Evolutionary conservation across 2,888 invertebrate species (phyloP), one percentile per base, ranked within the genome.

Genomic region (Ophion obscuratus): DNA sequence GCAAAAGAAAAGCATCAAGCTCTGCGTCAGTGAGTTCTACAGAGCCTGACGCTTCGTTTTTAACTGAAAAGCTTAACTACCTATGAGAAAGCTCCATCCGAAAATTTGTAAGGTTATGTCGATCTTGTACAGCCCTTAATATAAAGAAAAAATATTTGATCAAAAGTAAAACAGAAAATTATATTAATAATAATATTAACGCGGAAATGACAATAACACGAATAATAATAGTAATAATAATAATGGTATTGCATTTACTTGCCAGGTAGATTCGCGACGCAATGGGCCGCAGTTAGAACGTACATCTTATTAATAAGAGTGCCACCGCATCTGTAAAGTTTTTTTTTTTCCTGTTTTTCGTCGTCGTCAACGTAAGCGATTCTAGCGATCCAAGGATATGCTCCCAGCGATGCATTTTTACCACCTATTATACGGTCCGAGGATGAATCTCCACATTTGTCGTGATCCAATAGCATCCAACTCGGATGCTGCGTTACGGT

Each of bases 371-470:
- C 87, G 88, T 96, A 96, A 78, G 96, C 96, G 10, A 96, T 93
- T 24, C 96, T 94, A 0, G 94, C 95, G 31, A 96, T 94, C 96
- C 96, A 96, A 2, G 96, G 96, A 91, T 95, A 96, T 89, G 96
- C 95, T 0, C 96, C 96, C 4, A 96, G 92, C 0, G 94, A 93
- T 0, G 96, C 96, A 75, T 95, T 94, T 47, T 93, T 90, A 0
- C 96, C 96, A 0, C 96, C 96, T 53, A 96, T 95, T 90, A 96
- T 96, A 68, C 96, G 95, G 90, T 96, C 96, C 0, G 95, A 91
- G 11, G 94, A 94, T 81, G 95, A 95, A 76, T 95, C 94, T 0
- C 96, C 96, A 87, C 96, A 96, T n/a, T 94, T 95, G 0, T 94
- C 92, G 6, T 91, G 86, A 1, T 95, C 94, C 83, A 96, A 88